A percentile compares a stretch with the other conserved stretches of the same genome.
Evolutionary conservation across 2,113 vertebrate genomes (phyloP).

Genomic region (Microtus richardsoni): DNA sequence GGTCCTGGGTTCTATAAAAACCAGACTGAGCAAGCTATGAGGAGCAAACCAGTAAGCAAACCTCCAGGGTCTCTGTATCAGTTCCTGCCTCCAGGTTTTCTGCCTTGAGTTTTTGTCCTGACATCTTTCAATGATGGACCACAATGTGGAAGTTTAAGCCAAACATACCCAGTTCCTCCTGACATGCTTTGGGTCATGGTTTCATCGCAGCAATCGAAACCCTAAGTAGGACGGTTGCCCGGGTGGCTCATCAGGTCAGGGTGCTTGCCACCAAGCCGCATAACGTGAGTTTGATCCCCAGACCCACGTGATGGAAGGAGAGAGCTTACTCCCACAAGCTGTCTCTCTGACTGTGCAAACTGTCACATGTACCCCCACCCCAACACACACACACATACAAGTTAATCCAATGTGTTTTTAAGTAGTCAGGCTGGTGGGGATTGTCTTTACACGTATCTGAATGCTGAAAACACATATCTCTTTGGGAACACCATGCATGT

Average conservation of each 20-base stretch:
- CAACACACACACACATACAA: too few species aligned
- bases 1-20: not conserved
- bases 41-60: not conserved
- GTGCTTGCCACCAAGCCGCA: not conserved
- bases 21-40: not conserved
- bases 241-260: too few species aligned
- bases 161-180: not conserved
- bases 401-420: not conserved
- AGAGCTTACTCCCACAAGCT: not conserved
- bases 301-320: not conserved
- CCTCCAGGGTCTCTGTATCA: not conserved
- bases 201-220: not conserved
- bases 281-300: not conserved
- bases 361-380: not conserved
- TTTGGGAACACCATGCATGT: not conserved
- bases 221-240: not conserved
- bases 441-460: not conserved
- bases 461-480: constrained; percentile 10
- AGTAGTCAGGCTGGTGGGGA: not conserved
- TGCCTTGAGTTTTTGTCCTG: not conserved
- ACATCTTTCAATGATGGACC: not conserved
- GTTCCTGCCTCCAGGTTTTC: not conserved
- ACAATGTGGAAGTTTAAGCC: not conserved
- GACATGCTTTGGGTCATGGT: not conserved
- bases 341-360: not conserved